A percentile compares a stretch with the other conserved stretches of the same genome.
Conservation (phyloP, 2,113 vertebrate species). For the Thinocorus orbignyianus region DNA sequence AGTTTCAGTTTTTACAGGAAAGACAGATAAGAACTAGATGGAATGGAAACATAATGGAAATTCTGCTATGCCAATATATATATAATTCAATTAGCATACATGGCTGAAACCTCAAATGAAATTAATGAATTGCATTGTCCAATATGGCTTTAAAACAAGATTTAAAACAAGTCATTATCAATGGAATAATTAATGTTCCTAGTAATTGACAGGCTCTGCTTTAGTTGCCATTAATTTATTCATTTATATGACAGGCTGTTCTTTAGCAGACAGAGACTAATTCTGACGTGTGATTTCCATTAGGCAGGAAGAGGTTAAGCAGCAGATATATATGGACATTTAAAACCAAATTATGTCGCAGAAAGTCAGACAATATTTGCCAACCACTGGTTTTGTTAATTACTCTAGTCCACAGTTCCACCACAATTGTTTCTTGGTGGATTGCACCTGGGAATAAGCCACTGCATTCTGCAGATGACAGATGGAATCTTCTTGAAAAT, state of each 20-base stretch:
- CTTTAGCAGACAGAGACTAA: background rate
- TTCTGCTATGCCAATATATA: background rate
- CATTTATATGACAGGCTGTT: background rate
- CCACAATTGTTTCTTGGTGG: background rate
- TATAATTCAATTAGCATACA: conserved; percentile 42
- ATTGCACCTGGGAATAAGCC: background rate
- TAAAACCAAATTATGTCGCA: background rate
- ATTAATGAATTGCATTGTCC: conserved; percentile 63
- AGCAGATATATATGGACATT: background rate
- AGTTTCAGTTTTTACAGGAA: background rate
- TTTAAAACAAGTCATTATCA: conserved; percentile 56
- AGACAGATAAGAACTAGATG: conserved; percentile 1
- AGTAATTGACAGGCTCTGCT: conserved; percentile 51
- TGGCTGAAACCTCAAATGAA: conserved; percentile 45
- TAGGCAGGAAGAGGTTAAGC: background rate
- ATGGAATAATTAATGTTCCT: conserved; percentile 62
- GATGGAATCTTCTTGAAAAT: background rate
- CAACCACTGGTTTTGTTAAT: background rate
- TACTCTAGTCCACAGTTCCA: background rate
- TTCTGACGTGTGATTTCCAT: background rate
- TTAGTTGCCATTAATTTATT: conserved; percentile 44
- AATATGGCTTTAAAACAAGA: conserved; percentile 63
- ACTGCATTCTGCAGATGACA: background rate
- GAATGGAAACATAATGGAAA: conserved; percentile 1
- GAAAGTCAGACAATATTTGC: background rate